These are phyloP conservation scores for Pluvialis apricaria DNA, from an alignment of 2,113 vertebrate genomes.

Conservation along the genomic window DNA sequence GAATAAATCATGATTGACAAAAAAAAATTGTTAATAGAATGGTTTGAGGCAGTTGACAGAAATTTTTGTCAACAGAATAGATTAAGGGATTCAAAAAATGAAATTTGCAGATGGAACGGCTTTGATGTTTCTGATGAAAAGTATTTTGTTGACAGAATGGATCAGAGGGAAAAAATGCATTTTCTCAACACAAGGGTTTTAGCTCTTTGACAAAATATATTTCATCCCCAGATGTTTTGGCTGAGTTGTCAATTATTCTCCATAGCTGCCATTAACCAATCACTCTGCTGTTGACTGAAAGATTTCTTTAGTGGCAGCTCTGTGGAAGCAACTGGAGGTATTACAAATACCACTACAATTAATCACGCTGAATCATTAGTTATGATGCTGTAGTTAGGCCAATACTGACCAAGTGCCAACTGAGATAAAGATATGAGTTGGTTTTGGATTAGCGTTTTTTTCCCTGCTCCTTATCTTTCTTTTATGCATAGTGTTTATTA, in stretches of 20 bases:
- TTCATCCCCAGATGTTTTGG: conserved; percentile 59
- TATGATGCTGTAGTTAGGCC: neutral
- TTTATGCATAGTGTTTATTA: neutral
- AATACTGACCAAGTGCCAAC: neutral
- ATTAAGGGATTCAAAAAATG: conserved; percentile 72
- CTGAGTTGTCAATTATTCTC: conserved; percentile 54
- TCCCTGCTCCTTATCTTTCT: neutral
- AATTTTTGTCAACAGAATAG: conserved; percentile 76
- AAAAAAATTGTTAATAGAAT: conserved; percentile 76
- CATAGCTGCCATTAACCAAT: conserved; percentile 21
- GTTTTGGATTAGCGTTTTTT: rapidly evolving
- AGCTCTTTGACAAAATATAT: conserved; percentile 68
- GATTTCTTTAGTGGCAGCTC: neutral
- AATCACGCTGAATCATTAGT: neutral
- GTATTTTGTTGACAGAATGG: conserved; percentile 75
- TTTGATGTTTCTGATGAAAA: conserved; percentile 76
- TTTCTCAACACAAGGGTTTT: conserved; percentile 62
- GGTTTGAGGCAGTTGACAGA: conserved; percentile 73
- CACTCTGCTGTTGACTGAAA: neutral
- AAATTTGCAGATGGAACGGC: conserved; percentile 73
- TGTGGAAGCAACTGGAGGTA: neutral
- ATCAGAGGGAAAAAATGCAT: conserved; percentile 64
- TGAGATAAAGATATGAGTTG: neutral
- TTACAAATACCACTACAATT: neutral
- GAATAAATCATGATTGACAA: conserved; percentile 75